Evolutionary conservation across 2,113 vertebrate species (phyloP).

Genomic region (Lethenteron reissneri): DNA sequence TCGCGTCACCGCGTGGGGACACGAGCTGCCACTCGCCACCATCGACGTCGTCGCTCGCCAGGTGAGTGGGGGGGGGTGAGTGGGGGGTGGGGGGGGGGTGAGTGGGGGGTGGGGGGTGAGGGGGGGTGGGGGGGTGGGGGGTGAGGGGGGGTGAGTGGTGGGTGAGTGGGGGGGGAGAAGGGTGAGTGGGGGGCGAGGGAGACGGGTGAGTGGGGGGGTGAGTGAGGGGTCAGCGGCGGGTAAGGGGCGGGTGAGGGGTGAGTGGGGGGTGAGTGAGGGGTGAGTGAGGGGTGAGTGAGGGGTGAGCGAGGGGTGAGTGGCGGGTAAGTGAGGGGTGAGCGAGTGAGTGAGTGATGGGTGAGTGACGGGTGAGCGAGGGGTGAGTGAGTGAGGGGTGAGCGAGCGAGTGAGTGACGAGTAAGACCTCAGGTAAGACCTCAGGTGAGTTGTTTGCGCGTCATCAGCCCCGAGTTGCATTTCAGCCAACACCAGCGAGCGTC

Average conservation of each 20-base stretch:
- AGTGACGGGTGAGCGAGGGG: background rate
- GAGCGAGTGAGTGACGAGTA: background rate
- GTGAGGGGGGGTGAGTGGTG: background rate
- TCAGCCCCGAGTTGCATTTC: no score
- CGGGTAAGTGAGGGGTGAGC: background rate
- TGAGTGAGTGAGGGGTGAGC: background rate
- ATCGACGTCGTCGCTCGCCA: constrained; percentile 31
- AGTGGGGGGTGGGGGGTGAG: background rate
- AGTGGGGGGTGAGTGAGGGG: background rate
- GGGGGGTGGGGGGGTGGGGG: background rate
- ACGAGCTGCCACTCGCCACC: constrained; percentile 25
- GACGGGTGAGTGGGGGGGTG: background rate
- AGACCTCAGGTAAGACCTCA: background rate
- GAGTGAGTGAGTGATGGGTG: background rate
- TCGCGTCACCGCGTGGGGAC: constrained; percentile 23
- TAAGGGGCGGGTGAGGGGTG: background rate
- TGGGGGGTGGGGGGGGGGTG: background rate
- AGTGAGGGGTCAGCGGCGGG: background rate
- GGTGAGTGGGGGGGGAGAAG: background rate
- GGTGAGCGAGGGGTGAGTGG: background rate
- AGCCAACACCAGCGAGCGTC: no score
- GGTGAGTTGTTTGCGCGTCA: background rate
- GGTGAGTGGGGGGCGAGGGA: background rate
- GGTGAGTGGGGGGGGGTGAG: constrained; percentile 19
- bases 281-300: background rate